Conservation (phyloP, 2,113 vertebrate species). For the Alces alces region DNA sequence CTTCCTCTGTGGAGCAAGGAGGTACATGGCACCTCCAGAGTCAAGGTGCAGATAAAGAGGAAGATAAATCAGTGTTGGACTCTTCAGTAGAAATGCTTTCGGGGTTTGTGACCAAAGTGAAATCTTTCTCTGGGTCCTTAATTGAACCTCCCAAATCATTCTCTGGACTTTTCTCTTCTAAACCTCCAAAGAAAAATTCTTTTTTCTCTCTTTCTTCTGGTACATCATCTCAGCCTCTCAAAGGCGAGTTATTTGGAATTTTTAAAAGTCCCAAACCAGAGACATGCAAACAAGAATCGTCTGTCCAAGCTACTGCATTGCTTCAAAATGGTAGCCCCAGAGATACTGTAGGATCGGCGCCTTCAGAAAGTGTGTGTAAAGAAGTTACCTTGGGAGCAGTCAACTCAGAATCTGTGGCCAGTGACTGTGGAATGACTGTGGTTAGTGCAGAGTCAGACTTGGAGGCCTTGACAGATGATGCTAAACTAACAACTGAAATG, state of each 20-base stretch:
- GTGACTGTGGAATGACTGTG: neutral
- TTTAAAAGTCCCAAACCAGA: constrained; percentile 82
- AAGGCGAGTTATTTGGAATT: constrained; percentile 87
- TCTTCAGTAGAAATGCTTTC: constrained; percentile 88
- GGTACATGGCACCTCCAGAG: constrained; percentile 36
- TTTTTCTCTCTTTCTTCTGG: constrained; percentile 83
- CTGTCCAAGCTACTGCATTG: constrained; percentile 43
- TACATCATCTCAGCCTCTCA: constrained; percentile 79
- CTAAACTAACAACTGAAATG: constrained; percentile 13
- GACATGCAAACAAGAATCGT: constrained; percentile 66
- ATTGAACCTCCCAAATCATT: constrained; percentile 83
- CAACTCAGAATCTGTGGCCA: neutral
- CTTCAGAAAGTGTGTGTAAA: constrained; percentile 23
- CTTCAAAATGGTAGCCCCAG: constrained; percentile 52
- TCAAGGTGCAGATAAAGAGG: constrained; percentile 71
- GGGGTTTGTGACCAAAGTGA: constrained; percentile 91
- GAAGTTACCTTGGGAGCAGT: neutral
- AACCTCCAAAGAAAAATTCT: constrained; percentile 83
- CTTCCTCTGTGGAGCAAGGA: constrained; percentile 32
- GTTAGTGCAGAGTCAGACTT: constrained; percentile 29
- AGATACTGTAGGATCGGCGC: neutral
- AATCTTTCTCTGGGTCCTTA: constrained; percentile 81
- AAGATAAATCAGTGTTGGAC: constrained; percentile 82
- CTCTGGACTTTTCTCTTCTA: constrained; percentile 86
- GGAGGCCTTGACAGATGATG: constrained; percentile 30